Percentiles rank a stretch among this genome's conserved stretches.
Evolutionary conservation across 2,113 vertebrate genomes (phyloP).

Genomic region (Chionomys nivalis): DNA sequence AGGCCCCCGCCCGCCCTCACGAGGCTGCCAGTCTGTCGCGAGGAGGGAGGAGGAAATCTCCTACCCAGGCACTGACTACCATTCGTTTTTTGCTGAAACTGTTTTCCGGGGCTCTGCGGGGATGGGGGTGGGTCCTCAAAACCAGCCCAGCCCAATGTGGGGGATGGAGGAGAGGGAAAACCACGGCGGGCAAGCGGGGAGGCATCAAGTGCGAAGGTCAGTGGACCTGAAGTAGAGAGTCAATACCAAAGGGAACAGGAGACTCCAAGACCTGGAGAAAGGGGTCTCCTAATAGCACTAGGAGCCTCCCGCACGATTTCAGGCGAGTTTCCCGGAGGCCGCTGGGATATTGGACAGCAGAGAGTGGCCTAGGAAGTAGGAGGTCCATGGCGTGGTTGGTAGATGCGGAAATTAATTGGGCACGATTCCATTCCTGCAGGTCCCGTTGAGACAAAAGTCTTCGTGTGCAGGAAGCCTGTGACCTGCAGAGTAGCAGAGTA

Average conservation of each 20-base stretch:
- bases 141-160: not conserved
- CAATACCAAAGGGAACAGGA: not conserved
- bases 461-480: not conserved
- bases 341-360: not conserved
- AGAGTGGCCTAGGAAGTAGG: not conserved
- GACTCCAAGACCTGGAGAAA: not conserved
- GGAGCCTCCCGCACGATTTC: not conserved
- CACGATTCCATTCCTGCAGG: not conserved
- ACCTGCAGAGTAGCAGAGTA: not conserved
- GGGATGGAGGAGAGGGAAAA: not conserved
- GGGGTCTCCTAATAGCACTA: not conserved
- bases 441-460: not conserved
- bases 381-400: not conserved
- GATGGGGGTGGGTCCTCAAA: not conserved
- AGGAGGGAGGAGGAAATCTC: slow-evolving; percentile 9
- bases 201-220: not conserved
- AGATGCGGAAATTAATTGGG: not conserved
- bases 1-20: slow-evolving; percentile 33
- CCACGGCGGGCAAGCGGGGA: accelerated
- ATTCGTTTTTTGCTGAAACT: not conserved
- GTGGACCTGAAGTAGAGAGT: not conserved
- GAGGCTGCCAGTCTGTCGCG: slow-evolving; percentile 34
- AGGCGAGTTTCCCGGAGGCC: not conserved
- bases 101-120: not conserved
- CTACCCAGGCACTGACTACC: not conserved